Evolutionary conservation across 2,113 vertebrate species (phyloP), one percentile per base, ranked within the genome.

Genomic region (Solea senegalensis): DNA sequence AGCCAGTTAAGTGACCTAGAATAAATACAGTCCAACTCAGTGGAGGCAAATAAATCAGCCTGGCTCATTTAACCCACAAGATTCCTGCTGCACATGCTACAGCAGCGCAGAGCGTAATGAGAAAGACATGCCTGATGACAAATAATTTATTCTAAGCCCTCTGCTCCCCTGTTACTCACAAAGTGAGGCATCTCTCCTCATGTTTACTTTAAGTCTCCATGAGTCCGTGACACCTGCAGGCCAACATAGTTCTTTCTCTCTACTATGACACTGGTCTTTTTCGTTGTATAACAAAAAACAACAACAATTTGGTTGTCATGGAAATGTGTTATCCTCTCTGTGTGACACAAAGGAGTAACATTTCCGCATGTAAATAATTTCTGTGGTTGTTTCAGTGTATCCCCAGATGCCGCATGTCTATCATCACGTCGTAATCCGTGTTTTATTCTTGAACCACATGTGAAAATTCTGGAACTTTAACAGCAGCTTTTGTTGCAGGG

Each of bases 1-100:
- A 82, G 87, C 72, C 84, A 72, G 83, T 86, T 86, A 85, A 87
- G 71, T 88, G 91, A 91, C 89, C 87, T 85, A 78, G 87, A 88
- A 89, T 85, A 86, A 89, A 88, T 86, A 82, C 72, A 82, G 85
- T 86, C 76, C 27, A 82, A 82, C 75, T 80, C 82, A 73, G 82
- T 66, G 61, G 80, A 86, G 73, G 78, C 77, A 73, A 62, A 86
- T 80, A 86, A 89, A 89, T 86, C 86, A 82, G 65, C 73, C 63
- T 15, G 72, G 78, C 74, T 89, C 76, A 45, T 82, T 88, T 85
- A 86, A 87, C 83, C 85, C 85, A 49, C 8, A 62, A 78, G 74
- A 80, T 71, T 73, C 65, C 65, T 58, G 68, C 78, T 72, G 72
- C 72, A 71, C 5, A 55, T 21, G 66, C 76, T 66, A 21, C 58